These are phyloP conservation scores for Perizoma affinitatum DNA, from an alignment of 2,888 invertebrate species.

Conservation along the genomic window DNA sequence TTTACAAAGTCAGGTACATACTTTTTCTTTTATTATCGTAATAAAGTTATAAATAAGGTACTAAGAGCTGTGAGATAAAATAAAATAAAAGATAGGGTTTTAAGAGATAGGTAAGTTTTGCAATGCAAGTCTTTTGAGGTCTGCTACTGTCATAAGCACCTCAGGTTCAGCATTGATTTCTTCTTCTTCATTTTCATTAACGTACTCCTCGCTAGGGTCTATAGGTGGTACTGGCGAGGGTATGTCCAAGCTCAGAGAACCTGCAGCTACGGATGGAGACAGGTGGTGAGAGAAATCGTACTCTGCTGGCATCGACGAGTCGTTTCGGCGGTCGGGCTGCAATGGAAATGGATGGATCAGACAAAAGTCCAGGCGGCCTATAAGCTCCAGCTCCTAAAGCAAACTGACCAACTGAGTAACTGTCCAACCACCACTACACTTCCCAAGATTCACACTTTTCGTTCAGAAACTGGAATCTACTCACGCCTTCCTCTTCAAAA, in stretches of 20 bases:
- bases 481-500: slow-evolving; percentile 90
- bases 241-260: slow-evolving; percentile 69
- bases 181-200: slow-evolving; percentile 54
- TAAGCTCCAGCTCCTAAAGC: no score
- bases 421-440: no score
- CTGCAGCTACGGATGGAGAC: slow-evolving; percentile 71
- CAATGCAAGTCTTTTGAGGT: no score
- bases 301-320: slow-evolving; percentile 84
- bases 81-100: no score
- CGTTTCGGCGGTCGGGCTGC: slow-evolving; percentile 84
- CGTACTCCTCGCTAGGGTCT: slow-evolving; percentile 58
- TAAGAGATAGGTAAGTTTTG: no score
- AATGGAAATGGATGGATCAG: slow-evolving; percentile 30
- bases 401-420: no score
- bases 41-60: no score
- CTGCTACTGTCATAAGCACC: slow-evolving; percentile 34
- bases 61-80: no score
- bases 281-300: slow-evolving; percentile 80
- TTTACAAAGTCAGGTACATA: no score
- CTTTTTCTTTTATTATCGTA: no score
- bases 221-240: slow-evolving; percentile 77
- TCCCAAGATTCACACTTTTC: no score
- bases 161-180: slow-evolving; percentile 52
- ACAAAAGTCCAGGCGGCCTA: no score
- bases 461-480: background rate